phyloP scores from a whole-genome alignment of 2,888 invertebrate species.

The Ennomos quercinarius region DNA sequence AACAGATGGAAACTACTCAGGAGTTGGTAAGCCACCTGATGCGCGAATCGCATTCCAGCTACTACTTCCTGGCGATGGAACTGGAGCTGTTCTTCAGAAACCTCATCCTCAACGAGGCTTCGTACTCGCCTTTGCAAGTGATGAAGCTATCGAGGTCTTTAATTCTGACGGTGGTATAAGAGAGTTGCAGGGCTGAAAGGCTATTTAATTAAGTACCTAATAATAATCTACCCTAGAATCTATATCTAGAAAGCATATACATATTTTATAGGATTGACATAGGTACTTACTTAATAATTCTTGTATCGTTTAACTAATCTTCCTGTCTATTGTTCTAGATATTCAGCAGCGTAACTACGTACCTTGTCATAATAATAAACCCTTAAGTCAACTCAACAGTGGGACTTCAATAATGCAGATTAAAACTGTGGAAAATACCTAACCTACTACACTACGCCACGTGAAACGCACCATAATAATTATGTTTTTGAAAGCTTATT shows the following conservation, averaged over 20 bases:
- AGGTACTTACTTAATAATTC: too few relatives aligned
- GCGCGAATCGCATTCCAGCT: conserved; percentile 50
- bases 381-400: too few relatives aligned
- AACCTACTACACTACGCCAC: too few relatives aligned
- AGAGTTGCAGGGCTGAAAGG: not conserved
- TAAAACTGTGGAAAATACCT: too few relatives aligned
- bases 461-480: too few relatives aligned
- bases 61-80: conserved; percentile 53
- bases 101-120: conserved; percentile 62
- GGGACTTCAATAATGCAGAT: too few relatives aligned
- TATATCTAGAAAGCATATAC: too few relatives aligned
- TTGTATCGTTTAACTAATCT: not conserved
- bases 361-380: conserved; percentile 45
- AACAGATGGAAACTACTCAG: conserved; percentile 30
- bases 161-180: conserved; percentile 61
- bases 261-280: too few relatives aligned
- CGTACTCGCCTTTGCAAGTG: conserved; percentile 70
- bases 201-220: not conserved
- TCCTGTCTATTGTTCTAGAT: conserved; percentile 38
- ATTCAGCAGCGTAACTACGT: conserved; percentile 47
- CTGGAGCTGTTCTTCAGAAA: conserved; percentile 71
- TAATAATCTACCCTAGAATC: too few relatives aligned
- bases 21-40: conserved; percentile 37
- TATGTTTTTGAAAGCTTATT: too few relatives aligned
- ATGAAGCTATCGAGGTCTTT: conserved; percentile 68